Evolutionary conservation across 2,888 invertebrate genomes (phyloP).

Genomic region (Herminia tarsipennalis): DNA sequence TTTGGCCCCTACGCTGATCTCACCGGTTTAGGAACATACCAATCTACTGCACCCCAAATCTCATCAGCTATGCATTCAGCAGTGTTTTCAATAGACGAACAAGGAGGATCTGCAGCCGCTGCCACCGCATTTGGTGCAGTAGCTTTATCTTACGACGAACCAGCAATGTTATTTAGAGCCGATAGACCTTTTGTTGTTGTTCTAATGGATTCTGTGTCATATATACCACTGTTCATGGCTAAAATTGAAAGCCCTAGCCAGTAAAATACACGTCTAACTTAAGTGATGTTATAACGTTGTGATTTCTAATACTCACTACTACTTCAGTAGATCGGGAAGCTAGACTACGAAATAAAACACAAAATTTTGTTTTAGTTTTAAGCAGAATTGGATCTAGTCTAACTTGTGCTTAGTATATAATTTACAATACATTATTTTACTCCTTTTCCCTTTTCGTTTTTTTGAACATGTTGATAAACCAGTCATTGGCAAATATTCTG

Average conservation of each 20-base stretch:
- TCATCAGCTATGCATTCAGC: constrained; percentile 80
- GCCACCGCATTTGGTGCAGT: constrained; percentile 75
- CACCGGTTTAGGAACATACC: constrained; percentile 57
- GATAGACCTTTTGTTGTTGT: constrained; percentile 81
- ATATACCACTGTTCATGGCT: constrained; percentile 79
- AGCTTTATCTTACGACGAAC: constrained; percentile 75
- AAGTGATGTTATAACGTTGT: constrained; percentile 5
- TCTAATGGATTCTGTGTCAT: constrained; percentile 74
- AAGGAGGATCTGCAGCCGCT: constrained; percentile 79
- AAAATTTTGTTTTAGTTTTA: constrained; percentile 21
- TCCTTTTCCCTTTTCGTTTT: constrained; percentile 53
- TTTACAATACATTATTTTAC: constrained; percentile 20
- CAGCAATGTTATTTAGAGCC: constrained; percentile 62
- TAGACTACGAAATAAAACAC: constrained; percentile 13
- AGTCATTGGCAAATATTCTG: constrained; percentile 74
- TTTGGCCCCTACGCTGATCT: constrained; percentile 71
- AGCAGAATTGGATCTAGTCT: constrained; percentile 37
- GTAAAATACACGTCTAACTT: constrained; percentile 21
- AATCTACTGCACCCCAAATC: constrained; percentile 70
- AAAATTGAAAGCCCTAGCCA: constrained; percentile 74
- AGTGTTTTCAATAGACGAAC: constrained; percentile 80
- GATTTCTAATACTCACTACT: constrained; percentile 31
- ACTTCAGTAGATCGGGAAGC: not conserved
- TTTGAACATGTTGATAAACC: constrained; percentile 68
- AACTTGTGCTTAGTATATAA: constrained; percentile 28